Percentiles rank a stretch among this genome's conserved stretches.
Evolutionary conservation across 1,140 invertebrate genomes (phyloP).

Genomic region (Hylyphantes graminicola): DNA sequence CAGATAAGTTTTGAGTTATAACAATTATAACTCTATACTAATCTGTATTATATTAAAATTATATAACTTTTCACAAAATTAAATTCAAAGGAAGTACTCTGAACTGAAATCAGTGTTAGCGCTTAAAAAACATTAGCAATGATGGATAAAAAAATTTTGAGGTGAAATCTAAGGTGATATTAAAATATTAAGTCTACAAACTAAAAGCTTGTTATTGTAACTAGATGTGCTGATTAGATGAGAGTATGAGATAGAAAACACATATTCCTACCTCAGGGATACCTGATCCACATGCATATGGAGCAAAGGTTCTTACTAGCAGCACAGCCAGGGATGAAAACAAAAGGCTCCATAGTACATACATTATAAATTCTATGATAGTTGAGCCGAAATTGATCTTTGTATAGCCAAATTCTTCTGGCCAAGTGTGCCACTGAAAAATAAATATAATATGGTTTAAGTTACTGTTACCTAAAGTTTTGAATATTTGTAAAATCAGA

Average conservation of each 20-base stretch:
- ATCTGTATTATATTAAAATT: too few species aligned
- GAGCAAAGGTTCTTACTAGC: conserved; percentile 97
- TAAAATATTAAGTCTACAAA: background rate
- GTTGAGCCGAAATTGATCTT: conserved; percentile 66
- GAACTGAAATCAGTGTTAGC: too few species aligned
- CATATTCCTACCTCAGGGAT: conserved; percentile 92
- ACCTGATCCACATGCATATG: conserved; percentile 99
- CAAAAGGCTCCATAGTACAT: conserved; percentile 69
- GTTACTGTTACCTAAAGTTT: background rate
- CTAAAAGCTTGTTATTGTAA: background rate
- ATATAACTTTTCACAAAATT: too few species aligned
- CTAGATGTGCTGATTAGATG: background rate
- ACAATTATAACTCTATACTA: too few species aligned
- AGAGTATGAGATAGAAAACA: too few species aligned
- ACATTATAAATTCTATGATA: conserved; percentile 71
- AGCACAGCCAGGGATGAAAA: conserved; percentile 70
- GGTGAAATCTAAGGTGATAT: background rate
- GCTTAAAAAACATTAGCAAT: too few species aligned
- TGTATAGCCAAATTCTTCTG: conserved; percentile 69
- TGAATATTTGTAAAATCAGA: background rate
- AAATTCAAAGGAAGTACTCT: too few species aligned
- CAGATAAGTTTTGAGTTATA: background rate
- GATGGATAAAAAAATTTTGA: too few species aligned
- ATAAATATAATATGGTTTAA: background rate
- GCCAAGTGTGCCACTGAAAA: conserved; percentile 71